phyloP scores from a whole-genome alignment of 2,113 vertebrate genomes.

The Hemichromis elongatus region DNA sequence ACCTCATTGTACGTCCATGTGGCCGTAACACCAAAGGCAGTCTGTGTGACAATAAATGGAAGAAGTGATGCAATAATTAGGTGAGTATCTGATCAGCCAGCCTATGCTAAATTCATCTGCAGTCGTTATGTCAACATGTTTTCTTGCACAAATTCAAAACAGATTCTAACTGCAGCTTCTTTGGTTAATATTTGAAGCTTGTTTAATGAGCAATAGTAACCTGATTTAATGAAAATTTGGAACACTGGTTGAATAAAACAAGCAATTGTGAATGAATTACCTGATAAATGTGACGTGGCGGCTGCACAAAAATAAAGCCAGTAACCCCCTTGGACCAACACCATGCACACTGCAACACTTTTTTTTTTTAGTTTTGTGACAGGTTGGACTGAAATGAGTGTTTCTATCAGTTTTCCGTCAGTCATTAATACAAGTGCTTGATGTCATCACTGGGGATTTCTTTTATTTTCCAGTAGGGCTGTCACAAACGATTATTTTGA shows the following conservation, averaged over 20 bases:
- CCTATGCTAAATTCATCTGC: neutral
- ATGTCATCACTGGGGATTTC: neutral
- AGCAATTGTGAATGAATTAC: neutral
- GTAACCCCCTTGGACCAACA: neutral
- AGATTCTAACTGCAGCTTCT: neutral
- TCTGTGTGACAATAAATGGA: neutral
- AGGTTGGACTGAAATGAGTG: neutral
- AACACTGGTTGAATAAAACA: neutral
- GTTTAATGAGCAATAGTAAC: neutral
- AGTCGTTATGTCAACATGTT: neutral
- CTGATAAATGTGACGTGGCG: neutral
- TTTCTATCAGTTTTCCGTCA: neutral
- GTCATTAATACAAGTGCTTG: neutral
- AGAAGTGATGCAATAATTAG: neutral
- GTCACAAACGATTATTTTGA: no score
- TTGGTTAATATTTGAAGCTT: neutral
- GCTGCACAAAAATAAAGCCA: neutral
- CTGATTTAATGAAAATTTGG: neutral
- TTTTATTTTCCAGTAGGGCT: neutral
- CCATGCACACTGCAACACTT: neutral
- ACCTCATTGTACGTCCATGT: neutral
- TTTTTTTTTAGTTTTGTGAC: neutral
- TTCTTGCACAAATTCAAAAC: neutral
- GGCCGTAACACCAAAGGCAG: neutral
- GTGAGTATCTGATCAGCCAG: neutral